Evolutionary conservation across 2,888 invertebrate species (phyloP).

Genomic region (Cantharis rustica): DNA sequence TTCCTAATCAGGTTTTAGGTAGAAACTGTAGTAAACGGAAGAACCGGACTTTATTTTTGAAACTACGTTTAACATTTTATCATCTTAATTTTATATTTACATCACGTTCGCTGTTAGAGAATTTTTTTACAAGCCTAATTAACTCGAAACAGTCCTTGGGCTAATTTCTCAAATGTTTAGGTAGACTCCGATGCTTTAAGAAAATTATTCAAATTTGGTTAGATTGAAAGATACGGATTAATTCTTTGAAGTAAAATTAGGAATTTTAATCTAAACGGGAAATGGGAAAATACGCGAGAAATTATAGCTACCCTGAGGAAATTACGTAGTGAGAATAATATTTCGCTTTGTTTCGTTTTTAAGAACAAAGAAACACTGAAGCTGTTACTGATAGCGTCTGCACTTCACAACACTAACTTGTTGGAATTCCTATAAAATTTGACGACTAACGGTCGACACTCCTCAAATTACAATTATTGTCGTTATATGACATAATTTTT

Average conservation of each 20-base stretch:
- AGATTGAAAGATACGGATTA: background rate
- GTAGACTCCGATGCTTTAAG: background rate
- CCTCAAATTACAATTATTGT: background rate
- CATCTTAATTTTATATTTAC: background rate
- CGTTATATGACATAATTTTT: background rate
- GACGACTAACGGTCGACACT: background rate
- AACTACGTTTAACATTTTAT: background rate
- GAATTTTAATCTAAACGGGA: background rate
- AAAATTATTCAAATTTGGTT: background rate
- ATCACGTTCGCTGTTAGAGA: background rate
- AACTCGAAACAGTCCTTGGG: background rate
- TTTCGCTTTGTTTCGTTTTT: background rate
- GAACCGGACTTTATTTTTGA: background rate
- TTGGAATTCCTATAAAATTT: background rate
- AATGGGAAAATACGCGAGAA: background rate
- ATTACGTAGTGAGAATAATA: background rate
- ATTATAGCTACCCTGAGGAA: background rate
- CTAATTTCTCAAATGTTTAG: background rate
- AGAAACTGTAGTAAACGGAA: background rate
- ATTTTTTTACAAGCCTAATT: background rate
- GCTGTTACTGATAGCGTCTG: background rate
- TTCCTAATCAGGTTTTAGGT: background rate
- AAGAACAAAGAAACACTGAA: background rate
- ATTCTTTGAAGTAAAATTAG: background rate
- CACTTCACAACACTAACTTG: background rate